phyloP scores from a whole-genome alignment of 2,888 invertebrate genomes.

The Psylliodes chrysocephalus region DNA sequence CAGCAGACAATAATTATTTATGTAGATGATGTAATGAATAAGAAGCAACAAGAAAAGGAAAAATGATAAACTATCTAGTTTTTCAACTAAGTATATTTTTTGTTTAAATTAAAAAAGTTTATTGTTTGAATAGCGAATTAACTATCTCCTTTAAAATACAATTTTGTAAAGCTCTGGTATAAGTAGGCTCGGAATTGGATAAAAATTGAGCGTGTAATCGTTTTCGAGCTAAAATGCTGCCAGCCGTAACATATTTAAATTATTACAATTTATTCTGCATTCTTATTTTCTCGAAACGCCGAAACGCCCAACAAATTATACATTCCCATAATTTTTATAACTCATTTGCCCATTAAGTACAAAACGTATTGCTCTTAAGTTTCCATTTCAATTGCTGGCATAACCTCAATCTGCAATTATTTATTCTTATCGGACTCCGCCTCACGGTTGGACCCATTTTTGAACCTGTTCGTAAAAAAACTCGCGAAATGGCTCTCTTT shows the following conservation, averaged over 20 bases:
- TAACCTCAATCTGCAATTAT: slow-evolving; percentile 46
- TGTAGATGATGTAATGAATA: too few species aligned
- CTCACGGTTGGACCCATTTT: slow-evolving; percentile 40
- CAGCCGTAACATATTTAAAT: slow-evolving; percentile 52
- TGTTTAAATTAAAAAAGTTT: too few species aligned
- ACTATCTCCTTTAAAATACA: too few species aligned
- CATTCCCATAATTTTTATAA: slow-evolving; percentile 56
- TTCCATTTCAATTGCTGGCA: slow-evolving; percentile 49
- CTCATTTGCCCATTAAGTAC: slow-evolving; percentile 53
- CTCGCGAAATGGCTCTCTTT: slow-evolving; percentile 11
- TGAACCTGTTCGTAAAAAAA: slow-evolving; percentile 44
- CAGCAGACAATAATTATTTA: too few species aligned
- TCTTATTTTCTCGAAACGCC: slow-evolving; percentile 39
- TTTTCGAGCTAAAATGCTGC: not conserved
- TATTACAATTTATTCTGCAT: slow-evolving; percentile 47
- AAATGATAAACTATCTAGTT: too few species aligned
- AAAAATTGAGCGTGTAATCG: not conserved
- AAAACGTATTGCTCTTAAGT: slow-evolving; percentile 51
- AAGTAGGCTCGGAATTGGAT: too few species aligned
- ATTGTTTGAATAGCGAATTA: too few species aligned
- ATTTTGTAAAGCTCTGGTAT: too few species aligned
- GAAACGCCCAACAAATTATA: slow-evolving; percentile 47
- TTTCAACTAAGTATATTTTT: too few species aligned
- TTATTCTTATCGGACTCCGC: slow-evolving; percentile 51
- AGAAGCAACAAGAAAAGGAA: too few species aligned